These are phyloP conservation scores for Gambusia yucatana DNA, from an alignment of 2,797 vertebrate genomes.

Conservation along the genomic window DNA sequence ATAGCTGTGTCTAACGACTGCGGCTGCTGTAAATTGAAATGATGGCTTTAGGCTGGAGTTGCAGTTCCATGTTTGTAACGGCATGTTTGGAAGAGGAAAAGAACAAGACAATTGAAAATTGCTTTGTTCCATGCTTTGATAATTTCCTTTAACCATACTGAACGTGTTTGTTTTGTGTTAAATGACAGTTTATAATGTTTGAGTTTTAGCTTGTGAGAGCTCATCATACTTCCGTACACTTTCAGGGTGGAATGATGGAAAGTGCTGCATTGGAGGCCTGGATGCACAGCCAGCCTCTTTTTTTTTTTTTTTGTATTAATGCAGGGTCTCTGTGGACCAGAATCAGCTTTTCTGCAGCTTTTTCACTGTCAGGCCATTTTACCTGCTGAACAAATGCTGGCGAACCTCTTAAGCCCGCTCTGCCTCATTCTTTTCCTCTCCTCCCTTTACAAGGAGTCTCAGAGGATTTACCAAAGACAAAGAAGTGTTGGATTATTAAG, in stretches of 20 bases:
- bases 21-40: constrained; percentile 74
- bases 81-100: neutral
- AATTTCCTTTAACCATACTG: neutral
- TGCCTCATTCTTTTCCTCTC: constrained; percentile 46
- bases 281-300: constrained; percentile 58
- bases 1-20: constrained; percentile 57
- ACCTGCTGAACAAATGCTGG: constrained; percentile 71
- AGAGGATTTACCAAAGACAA: constrained; percentile 53
- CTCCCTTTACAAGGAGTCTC: constrained; percentile 37
- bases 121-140: neutral
- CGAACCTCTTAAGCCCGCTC: constrained; percentile 75
- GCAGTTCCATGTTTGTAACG: too few species aligned
- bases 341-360: constrained; percentile 74
- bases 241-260: constrained; percentile 44
- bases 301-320: constrained; percentile 56
- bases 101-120: neutral
- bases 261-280: constrained; percentile 49
- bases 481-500: constrained; percentile 52
- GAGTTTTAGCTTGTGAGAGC: constrained; percentile 4
- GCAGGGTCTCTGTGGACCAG: constrained; percentile 64
- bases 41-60: constrained; percentile 43
- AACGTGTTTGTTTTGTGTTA: neutral
- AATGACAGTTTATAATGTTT: neutral
- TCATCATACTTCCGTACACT: constrained; percentile 29
- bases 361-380: constrained; percentile 71